Percentiles rank a stretch among this genome's conserved stretches.
Conservation (phyloP, 1,140 invertebrate genomes). For the Augochlora pura region DNA sequence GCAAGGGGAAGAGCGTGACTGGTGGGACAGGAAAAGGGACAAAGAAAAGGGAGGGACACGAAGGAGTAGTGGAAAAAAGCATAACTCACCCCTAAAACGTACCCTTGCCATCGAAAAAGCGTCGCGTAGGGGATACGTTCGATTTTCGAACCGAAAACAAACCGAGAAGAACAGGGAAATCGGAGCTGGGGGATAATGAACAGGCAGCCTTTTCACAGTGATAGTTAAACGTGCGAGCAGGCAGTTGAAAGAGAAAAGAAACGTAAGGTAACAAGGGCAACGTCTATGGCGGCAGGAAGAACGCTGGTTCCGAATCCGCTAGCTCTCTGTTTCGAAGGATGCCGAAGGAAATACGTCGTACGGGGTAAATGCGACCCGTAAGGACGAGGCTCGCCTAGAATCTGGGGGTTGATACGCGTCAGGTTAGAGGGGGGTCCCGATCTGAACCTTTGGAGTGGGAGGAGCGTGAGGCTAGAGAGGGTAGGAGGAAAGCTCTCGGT, state of each 20-base stretch:
- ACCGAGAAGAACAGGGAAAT: no score
- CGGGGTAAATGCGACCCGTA: background rate
- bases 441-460: constrained; percentile 17
- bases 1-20: constrained; percentile 10
- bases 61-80: background rate
- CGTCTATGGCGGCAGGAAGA: no score
- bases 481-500: background rate
- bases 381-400: constrained; percentile 22
- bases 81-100: no score
- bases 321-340: background rate
- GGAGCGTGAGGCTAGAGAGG: background rate
- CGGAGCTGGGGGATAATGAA: no score
- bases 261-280: no score
- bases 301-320: background rate
- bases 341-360: background rate
- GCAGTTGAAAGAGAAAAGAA: no score
- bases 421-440: background rate
- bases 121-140: no score
- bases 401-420: constrained; percentile 30
- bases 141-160: no score
- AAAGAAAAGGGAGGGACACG: background rate
- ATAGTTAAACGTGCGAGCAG: no score
- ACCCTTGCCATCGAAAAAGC: no score
- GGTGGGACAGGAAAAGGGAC: constrained; percentile 16
- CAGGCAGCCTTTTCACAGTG: no score